Evolutionary conservation across 2,113 vertebrate species (phyloP).

Genomic region (Forbesichthys agassizii): DNA sequence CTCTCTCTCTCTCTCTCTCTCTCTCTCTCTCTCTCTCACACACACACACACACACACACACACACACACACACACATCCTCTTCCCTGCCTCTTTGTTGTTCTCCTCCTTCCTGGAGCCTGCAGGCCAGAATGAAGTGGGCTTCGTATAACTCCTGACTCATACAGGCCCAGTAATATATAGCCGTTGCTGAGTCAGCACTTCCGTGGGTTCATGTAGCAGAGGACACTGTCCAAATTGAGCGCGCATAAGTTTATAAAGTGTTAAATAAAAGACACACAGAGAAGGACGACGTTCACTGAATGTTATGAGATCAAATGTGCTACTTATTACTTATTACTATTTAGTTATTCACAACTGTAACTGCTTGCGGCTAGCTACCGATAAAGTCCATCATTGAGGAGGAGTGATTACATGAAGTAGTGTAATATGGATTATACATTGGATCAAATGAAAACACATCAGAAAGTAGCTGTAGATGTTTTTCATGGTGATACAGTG

Average conservation of each 20-base stretch:
- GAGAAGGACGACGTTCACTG: background rate
- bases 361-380: too few species aligned
- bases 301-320: background rate
- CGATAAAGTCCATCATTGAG: too few species aligned
- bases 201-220: slow-evolving; percentile 46
- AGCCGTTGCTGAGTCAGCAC: slow-evolving; percentile 53
- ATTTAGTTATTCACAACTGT: too few species aligned
- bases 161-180: slow-evolving; percentile 46
- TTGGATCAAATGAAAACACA: background rate
- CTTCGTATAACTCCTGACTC: slow-evolving; percentile 53
- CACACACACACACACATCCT: background rate
- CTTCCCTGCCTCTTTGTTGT: background rate
- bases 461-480: background rate
- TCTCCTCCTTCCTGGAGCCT: too few species aligned
- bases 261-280: background rate
- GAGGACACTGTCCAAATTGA: slow-evolving; percentile 16
- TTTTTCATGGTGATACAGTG: background rate
- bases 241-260: background rate
- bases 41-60: background rate
- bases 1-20: too few species aligned
- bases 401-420: too few species aligned
- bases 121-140: slow-evolving; percentile 40
- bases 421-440: too few species aligned
- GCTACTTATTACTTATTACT: too few species aligned
- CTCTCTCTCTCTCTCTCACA: slow-evolving; percentile 1